Evolutionary conservation across 2,888 invertebrate genomes (phyloP).

Genomic region (Tipula confusa): DNA sequence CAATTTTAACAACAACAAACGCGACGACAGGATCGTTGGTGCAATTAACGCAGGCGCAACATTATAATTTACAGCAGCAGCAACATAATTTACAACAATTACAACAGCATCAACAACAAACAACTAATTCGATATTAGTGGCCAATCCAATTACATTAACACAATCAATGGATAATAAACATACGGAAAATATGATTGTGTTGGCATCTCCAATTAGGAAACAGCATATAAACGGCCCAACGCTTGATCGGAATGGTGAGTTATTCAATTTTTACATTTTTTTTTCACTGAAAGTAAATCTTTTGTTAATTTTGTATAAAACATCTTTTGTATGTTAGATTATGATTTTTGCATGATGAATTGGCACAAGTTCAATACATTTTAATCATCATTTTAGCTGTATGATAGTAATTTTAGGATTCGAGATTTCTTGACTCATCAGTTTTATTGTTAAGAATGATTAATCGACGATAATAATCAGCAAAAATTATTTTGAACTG

Average conservation of each 20-base stretch:
- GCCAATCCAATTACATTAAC: conserved; percentile 26
- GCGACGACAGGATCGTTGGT: conserved; percentile 41
- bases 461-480: too few species aligned
- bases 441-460: neutral
- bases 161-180: conserved; percentile 29
- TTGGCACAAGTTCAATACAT: neutral
- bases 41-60: conserved; percentile 41
- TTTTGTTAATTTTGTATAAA: neutral
- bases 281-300: neutral
- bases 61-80: conserved; percentile 39
- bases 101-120: conserved; percentile 39
- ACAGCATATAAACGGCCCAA: conserved; percentile 46
- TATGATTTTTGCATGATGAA: conserved; percentile 3
- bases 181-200: conserved; percentile 34
- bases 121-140: conserved; percentile 26
- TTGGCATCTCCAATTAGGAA: conserved; percentile 38
- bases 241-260: conserved; percentile 40
- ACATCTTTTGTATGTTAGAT: neutral
- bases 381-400: too few species aligned
- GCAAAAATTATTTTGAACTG: too few species aligned
- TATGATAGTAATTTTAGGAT: neutral
- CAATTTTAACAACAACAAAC: conserved; percentile 38
- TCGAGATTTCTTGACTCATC: neutral
- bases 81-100: conserved; percentile 40
- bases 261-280: neutral